These are phyloP conservation scores for Thalassaphorura encarpata DNA, from an alignment of 1,140 invertebrate genomes.

Conservation along the genomic window DNA sequence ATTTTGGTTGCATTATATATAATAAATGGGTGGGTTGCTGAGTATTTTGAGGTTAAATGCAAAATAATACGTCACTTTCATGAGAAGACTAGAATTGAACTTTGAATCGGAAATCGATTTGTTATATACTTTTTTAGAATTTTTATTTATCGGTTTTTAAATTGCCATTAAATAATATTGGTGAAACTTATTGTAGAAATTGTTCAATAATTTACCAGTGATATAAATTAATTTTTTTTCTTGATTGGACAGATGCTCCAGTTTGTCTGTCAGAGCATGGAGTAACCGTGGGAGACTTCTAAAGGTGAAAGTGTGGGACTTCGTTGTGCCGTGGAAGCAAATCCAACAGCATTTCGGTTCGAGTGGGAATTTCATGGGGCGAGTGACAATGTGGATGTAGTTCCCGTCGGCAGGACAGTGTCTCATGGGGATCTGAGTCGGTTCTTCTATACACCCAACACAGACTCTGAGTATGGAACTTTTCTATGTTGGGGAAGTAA, in stretches of 20 bases:
- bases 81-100: too few relatives aligned
- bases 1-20: too few relatives aligned
- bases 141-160: too few relatives aligned
- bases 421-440: constrained; percentile 28
- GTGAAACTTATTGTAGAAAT: too few relatives aligned
- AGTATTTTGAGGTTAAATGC: too few relatives aligned
- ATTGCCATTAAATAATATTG: too few relatives aligned
- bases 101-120: too few relatives aligned
- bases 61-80: too few relatives aligned
- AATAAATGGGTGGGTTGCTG: too few relatives aligned
- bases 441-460: constrained; percentile 28
- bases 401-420: constrained; percentile 24
- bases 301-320: constrained; percentile 30
- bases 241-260: constrained; percentile 25
- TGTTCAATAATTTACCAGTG: too few relatives aligned
- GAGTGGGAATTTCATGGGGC: constrained; percentile 33
- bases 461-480: constrained; percentile 30
- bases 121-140: too few relatives aligned
- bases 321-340: constrained; percentile 25
- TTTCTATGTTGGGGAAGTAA: constrained; percentile 41
- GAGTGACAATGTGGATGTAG: constrained; percentile 29
- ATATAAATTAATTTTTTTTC: not conserved
- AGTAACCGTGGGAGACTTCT: constrained; percentile 32
- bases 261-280: constrained; percentile 26
- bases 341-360: constrained; percentile 22